phyloP scores from a whole-genome alignment of 1,140 invertebrate genomes.

The Heliothis subflexa region DNA sequence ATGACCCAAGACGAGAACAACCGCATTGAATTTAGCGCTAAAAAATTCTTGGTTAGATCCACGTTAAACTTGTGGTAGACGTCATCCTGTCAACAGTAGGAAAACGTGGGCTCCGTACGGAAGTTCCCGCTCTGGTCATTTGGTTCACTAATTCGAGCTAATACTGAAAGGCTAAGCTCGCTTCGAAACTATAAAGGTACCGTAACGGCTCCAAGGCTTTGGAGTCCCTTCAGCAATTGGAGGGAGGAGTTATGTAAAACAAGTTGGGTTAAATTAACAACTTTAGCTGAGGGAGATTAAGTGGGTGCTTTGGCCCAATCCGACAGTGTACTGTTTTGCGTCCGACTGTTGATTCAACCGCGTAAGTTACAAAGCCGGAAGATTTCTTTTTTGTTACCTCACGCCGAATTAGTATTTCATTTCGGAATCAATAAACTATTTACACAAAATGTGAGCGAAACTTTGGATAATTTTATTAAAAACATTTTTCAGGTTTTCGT shows the following conservation, averaged over 20 bases:
- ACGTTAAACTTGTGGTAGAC: constrained; percentile 34
- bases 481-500: neutral
- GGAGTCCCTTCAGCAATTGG: constrained; percentile 34
- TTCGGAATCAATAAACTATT: neutral
- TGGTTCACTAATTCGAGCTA: constrained; percentile 60
- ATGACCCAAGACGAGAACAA: neutral
- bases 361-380: constrained; percentile 9
- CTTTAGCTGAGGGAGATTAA: constrained; percentile 32
- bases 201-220: constrained; percentile 10
- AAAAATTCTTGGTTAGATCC: constrained; percentile 9
- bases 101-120: constrained; percentile 49
- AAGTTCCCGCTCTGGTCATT: constrained; percentile 56
- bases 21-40: neutral
- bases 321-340: neutral
- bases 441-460: neutral
- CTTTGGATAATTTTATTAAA: neutral
- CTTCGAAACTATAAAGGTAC: constrained; percentile 39
- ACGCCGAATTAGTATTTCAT: neutral
- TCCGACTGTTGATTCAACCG: constrained; percentile 20
- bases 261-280: constrained; percentile 44
- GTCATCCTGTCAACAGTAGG: constrained; percentile 54
- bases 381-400: constrained; percentile 5
- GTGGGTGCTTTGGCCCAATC: constrained; percentile 38
- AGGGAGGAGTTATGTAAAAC: constrained; percentile 45
- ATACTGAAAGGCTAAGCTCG: constrained; percentile 49